A percentile compares a stretch with the other conserved stretches of the same genome.
These are phyloP conservation scores for Eristalis pertinax DNA, from an alignment of 2,888 invertebrate species.

Conservation along the genomic window DNA sequence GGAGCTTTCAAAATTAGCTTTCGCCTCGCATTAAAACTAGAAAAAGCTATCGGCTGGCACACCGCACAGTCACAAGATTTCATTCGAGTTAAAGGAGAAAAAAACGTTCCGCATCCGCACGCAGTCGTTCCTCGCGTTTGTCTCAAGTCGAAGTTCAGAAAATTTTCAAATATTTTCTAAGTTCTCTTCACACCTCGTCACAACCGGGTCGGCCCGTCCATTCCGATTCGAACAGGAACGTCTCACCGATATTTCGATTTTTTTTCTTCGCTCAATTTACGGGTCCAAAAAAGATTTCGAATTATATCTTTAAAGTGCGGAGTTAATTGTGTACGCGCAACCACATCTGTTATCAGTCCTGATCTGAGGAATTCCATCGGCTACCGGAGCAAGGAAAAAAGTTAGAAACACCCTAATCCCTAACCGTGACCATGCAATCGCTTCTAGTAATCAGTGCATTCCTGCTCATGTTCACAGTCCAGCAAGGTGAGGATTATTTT, in stretches of 20 bases:
- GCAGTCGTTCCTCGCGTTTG: slow-evolving; percentile 57
- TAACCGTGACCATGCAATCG: slow-evolving; percentile 78
- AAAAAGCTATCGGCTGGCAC: slow-evolving; percentile 30
- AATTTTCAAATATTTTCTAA: slow-evolving; percentile 20
- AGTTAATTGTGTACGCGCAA: slow-evolving; percentile 32
- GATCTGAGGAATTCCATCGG: slow-evolving; percentile 19
- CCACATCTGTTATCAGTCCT: slow-evolving; percentile 8
- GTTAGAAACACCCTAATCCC: neutral
- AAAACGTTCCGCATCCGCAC: slow-evolving; percentile 65
- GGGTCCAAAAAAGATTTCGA: slow-evolving; percentile 30
- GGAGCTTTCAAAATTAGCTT: neutral
- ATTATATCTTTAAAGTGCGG: slow-evolving; percentile 35
- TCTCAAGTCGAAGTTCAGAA: slow-evolving; percentile 39
- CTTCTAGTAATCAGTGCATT: slow-evolving; percentile 79
- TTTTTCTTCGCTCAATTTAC: slow-evolving; percentile 1
- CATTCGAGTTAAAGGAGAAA: slow-evolving; percentile 65
- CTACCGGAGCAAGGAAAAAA: neutral
- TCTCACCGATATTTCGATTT: neutral
- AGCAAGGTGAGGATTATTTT: slow-evolving; percentile 80
- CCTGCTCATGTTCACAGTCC: slow-evolving; percentile 80
- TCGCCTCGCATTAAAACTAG: neutral
- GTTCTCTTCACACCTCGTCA: neutral
- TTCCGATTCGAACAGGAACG: neutral
- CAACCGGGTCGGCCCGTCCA: slow-evolving; percentile 26
- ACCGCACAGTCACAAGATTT: slow-evolving; percentile 56